phyloP scores from a whole-genome alignment of 2,888 invertebrate species.

The Nomada ruficornis region DNA sequence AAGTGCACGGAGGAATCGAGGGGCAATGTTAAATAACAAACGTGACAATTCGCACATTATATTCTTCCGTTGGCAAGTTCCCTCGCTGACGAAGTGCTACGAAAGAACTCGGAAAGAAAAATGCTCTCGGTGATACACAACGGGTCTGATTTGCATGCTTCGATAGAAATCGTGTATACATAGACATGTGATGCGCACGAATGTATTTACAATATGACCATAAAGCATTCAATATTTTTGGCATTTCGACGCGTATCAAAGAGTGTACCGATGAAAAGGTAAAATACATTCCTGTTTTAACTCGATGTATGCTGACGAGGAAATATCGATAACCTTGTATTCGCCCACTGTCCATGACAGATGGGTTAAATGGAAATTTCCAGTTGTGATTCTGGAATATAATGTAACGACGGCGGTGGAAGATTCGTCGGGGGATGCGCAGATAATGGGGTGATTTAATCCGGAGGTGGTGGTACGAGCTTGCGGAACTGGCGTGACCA shows the following conservation, averaged over 20 bases:
- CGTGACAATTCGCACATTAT: no score
- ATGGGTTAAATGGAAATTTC: slow-evolving; percentile 31
- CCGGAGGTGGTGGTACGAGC: slow-evolving; percentile 59
- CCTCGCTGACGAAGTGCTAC: no score
- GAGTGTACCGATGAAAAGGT: background rate
- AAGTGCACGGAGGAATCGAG: background rate
- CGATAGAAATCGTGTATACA: background rate
- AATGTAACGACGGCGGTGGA: slow-evolving; percentile 31
- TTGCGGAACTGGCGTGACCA: slow-evolving; percentile 62
- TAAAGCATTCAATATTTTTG: background rate
- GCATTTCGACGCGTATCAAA: background rate
- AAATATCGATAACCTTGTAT: slow-evolving; percentile 22
- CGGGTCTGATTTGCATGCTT: background rate
- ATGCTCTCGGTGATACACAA: no score
- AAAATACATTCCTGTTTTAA: slow-evolving; percentile 12
- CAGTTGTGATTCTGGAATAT: slow-evolving; percentile 22
- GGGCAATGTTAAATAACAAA: background rate
- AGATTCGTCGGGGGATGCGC: slow-evolving; percentile 41
- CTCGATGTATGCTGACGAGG: background rate
- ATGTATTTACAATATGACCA: background rate
- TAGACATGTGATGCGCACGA: background rate
- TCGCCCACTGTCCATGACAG: background rate
- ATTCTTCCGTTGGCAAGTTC: no score
- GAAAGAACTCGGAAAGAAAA: background rate
- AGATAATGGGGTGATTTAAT: slow-evolving; percentile 67